phyloP scores from a whole-genome alignment of 2,113 vertebrate species.

The Tyrannus savana region DNA sequence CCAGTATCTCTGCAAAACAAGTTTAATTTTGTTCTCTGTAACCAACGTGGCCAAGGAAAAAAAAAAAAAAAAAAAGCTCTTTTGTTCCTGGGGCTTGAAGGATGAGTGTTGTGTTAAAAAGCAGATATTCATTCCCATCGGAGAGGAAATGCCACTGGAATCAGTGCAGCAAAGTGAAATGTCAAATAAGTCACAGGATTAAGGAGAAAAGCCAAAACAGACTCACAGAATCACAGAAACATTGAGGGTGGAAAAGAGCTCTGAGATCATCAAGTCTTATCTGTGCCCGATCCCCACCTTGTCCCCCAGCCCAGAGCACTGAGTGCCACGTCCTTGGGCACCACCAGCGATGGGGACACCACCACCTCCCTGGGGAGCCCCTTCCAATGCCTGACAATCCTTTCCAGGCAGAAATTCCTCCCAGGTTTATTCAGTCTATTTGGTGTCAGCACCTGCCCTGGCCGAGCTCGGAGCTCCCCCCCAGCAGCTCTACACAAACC shows the following conservation, averaged over 20 bases:
- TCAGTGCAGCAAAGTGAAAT: background rate
- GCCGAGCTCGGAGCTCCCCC: fast-evolving
- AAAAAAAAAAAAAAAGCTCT: background rate
- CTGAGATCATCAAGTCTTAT: fast-evolving
- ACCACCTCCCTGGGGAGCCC: background rate
- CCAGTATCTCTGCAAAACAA: background rate
- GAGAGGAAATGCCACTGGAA: background rate
- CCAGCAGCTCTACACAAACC: background rate
- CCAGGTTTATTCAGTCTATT: background rate
- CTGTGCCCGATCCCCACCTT: fast-evolving
- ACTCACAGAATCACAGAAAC: background rate
- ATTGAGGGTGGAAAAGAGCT: background rate
- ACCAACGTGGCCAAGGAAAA: background rate
- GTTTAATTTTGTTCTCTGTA: background rate
- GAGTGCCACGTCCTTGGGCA: background rate
- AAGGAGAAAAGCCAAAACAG: background rate
- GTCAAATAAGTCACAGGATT: background rate
- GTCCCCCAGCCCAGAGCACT: background rate
- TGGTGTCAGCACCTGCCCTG: background rate
- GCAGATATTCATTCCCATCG: background rate
- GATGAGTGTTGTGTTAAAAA: background rate
- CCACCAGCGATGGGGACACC: background rate
- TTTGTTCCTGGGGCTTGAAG: background rate
- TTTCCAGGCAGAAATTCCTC: background rate
- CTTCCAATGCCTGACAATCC: background rate